Evolutionary conservation across 1,140 invertebrate species (phyloP).

Genomic region (Maniola jurtina): DNA sequence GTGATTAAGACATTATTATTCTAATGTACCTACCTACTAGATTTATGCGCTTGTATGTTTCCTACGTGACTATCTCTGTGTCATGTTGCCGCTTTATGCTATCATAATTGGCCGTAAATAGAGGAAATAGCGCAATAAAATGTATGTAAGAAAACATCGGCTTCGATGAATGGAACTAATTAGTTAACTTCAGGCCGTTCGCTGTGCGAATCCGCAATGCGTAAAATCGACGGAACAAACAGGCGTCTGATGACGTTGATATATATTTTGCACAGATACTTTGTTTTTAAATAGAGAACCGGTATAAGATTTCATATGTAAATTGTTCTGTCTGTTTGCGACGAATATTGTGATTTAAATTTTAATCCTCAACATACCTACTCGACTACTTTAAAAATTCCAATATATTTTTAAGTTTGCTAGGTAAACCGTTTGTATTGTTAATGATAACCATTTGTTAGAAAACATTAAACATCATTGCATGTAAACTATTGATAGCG

Average conservation of each 20-base stretch:
- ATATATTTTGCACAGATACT: neutral
- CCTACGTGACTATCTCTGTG: constrained; percentile 9
- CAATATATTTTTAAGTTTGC: no score
- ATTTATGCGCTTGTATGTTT: neutral
- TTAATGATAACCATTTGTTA: no score
- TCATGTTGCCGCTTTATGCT: constrained; percentile 26
- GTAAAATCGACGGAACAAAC: constrained; percentile 6
- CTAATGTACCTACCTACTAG: neutral
- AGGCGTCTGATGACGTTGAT: neutral
- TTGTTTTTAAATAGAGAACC: neutral
- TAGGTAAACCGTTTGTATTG: no score
- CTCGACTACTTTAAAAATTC: neutral
- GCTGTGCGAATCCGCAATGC: constrained; percentile 8
- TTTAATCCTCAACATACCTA: neutral
- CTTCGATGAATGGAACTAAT: constrained; percentile 18
- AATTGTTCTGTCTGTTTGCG: neutral
- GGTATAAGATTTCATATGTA: neutral
- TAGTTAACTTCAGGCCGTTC: neutral
- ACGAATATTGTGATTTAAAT: neutral
- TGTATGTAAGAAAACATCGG: constrained; percentile 23
- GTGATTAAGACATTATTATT: neutral
- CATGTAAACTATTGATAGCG: no score
- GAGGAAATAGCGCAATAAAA: constrained; percentile 28
- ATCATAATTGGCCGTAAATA: constrained; percentile 28
- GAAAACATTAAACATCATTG: no score